Base-by-base conservation (phyloP, 2,888 invertebrate species). In the Cosmorhoe ocellata region DNA sequence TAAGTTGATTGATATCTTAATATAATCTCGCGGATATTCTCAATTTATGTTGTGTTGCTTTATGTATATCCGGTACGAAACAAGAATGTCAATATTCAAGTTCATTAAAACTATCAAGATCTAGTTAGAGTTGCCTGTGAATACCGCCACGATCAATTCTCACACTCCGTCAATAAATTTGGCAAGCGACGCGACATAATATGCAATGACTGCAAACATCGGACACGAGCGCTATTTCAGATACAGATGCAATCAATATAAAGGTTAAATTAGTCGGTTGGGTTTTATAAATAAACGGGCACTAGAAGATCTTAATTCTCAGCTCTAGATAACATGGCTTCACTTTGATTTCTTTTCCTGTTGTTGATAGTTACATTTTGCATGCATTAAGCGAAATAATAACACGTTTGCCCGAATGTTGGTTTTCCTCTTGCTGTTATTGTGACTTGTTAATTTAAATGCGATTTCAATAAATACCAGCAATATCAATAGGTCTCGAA, bases 261-360 rank as follows among this genome's bases (percentile, higher is more conserved):
- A 45, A 52, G 45, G 42, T 38, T 36, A 43, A 53, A 49, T 58
- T 53, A 28, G 45, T 49, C 34, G 54, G 31, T 41, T 37, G 30
- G 32, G 32, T 30, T 52, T 55, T 30, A 59, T 59, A 56, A 60
- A 65, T 57, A 40, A 60, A 62, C 56, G 42, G 57, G 63, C 59
- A 49, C 62, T 65, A 64, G 51, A 38, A 30, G 52, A 54, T 54
- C 44, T 54, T 26, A 34, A 53, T 44, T 51, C 27, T 36, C 26
- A 10, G 32, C 41, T 52, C 60, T 59, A 64, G 63, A 61, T 53
- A 55, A 50, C 48, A 56, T 59, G 56, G 51, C 55, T 56, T 67
- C 61, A 66, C 66, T 63, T 68, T 65, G 69, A 72, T 75, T 71
- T 72, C 67, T 71, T 76, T 78, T 77, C 78, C 78, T 78, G 77